Conservation (phyloP, 2,797 vertebrate genomes). For the Muscicapa comitata region DNA sequence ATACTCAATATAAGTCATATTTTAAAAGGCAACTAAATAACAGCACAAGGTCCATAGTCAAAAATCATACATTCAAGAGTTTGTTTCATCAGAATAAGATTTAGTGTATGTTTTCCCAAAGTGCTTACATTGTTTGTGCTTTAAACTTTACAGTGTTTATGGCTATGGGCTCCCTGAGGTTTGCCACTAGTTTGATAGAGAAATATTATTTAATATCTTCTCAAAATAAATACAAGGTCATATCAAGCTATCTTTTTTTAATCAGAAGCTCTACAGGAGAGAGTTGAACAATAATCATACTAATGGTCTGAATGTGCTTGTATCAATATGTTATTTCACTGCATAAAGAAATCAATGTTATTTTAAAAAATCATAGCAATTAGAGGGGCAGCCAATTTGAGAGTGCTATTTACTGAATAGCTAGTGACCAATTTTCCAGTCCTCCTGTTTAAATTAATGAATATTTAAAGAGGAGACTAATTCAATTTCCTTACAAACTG, state of each 20-base stretch:
- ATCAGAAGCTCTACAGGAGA: neutral
- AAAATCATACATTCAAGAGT: neutral
- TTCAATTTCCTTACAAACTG: slow-evolving; percentile 30
- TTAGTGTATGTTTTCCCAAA: neutral
- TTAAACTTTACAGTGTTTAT: neutral
- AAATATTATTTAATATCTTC: neutral
- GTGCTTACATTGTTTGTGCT: neutral
- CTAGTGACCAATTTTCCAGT: slow-evolving; percentile 6
- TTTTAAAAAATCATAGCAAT: neutral
- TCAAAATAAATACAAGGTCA: neutral
- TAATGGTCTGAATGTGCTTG: neutral
- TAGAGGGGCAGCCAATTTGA: neutral
- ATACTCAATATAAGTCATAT: neutral
- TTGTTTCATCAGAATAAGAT: neutral
- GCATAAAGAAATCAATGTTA: neutral
- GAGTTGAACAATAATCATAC: neutral
- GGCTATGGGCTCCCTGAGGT: neutral
- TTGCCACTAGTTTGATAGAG: neutral
- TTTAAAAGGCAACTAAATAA: neutral
- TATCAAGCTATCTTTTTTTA: neutral
- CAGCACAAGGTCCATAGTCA: neutral
- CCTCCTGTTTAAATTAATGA: slow-evolving; percentile 34
- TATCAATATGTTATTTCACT: slow-evolving; percentile 6
- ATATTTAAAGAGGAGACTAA: slow-evolving; percentile 43
- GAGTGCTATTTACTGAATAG: slow-evolving; percentile 19